Evolutionary conservation across 1,140 invertebrate species (phyloP), one percentile per base, ranked within the genome.

Genomic region (Rhagoletis pomonella): DNA sequence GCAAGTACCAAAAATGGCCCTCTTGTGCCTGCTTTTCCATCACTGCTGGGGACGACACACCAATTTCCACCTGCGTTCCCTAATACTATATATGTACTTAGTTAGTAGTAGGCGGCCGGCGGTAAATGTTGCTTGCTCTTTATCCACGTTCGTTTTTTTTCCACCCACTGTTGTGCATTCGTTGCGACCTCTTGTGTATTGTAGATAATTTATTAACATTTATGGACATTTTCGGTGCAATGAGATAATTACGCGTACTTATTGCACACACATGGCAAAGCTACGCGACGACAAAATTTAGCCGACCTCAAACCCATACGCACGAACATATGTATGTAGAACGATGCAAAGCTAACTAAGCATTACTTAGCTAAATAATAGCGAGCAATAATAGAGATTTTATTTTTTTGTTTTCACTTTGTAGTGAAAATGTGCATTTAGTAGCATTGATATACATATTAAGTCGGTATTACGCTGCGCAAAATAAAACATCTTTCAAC

Each of bases 221-320:
- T 81, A 81, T 81, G 73, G 73, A 81, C 73, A 55, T 81, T 81
- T 81, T 81, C 73, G 73, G 17, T 81, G 73, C 73, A 81, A 55
- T 29, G 73, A 81, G 73, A 81, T 81, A 81, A 81, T 81, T 81
- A 81, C 73, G 50, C 50, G 4, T 29, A 58, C 9, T n/a, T 17
- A 29, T 29, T 29, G 29, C 29, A 29, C 29, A 29, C 29, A 29
- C 10, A 81, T 81, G 50, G 73, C 73, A 42, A 3, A 14, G 73
- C 9, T 42, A 42, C 14, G 60, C 60, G 60, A 62, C 60, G n/a
- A 62, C 60, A 62, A 62, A 62, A 62, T 62, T 14, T 62, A 17
- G 67, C 14, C 12, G 39, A 47, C 67, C 12, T 73, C 17, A 55
- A 14, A 7, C 17, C 44, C 6, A 17, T 29, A 55, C 12, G 47